Base-by-base conservation (phyloP, 2,888 invertebrate genomes). In the Subacronicta megacephala region DNA sequence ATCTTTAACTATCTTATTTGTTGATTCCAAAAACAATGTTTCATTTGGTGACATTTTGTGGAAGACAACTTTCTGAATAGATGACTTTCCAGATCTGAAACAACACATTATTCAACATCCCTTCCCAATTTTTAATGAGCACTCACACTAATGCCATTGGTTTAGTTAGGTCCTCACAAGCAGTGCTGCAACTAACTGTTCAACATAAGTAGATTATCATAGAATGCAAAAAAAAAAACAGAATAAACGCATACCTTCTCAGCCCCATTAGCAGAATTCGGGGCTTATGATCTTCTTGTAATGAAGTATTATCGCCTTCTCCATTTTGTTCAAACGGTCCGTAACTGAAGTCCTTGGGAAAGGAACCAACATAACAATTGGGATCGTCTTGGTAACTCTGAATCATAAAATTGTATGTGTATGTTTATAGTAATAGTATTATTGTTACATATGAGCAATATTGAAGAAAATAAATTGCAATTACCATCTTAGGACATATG, bases 21-120 rank as follows among this genome's bases (percentile, higher is more conserved):
- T 99, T 70, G 99, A 99, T 90, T 99, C 99, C 68, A 99, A 94
- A 87, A 99, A 99, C 51, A 99, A 94, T 0, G 99, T 99, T 94
- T 99, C 99, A 93, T 99, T 99, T 1, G 99, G 99, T 2, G 99
- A 99, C 98, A 99, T 99, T 95, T 99, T 99, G 90, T 99, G 99
- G 88, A 99, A 99, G n/a, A 99, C 99, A 4, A 99, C 99, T 95
- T 99, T 99, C 87, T 99, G 99, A 83, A 99, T 99, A 0, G 99
- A 99, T 47, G 99, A 99, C 90, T 99, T 99, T 43, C 99, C 99
- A 82, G 99, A 99, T 88, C 99, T 98, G 84, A 69, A 95, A 95
- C 23, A 13, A 26, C 3, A 52, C 36, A 13, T 4, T n/a, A 31
- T 31, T n/a, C 12, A n/a, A 31, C 0, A 6, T 31, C n/a, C 31